phyloP scores from a whole-genome alignment of 2,797 vertebrate species.

The Aplochiton taeniatus region DNA sequence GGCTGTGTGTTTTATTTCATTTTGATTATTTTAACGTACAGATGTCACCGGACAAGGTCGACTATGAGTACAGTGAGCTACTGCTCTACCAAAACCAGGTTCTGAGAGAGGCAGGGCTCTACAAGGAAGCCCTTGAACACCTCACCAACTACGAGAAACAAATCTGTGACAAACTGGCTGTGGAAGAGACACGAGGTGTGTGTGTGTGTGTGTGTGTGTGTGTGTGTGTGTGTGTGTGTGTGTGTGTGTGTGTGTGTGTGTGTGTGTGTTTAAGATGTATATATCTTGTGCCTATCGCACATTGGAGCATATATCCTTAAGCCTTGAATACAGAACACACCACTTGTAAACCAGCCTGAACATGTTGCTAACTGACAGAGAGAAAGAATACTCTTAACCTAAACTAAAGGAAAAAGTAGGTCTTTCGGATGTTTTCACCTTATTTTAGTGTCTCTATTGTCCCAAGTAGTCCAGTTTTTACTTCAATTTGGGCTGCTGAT shows the following conservation, averaged over 20 bases:
- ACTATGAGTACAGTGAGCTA: constrained; percentile 94
- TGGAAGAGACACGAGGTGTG: constrained; percentile 91
- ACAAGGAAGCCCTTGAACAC: constrained; percentile 92
- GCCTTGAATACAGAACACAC: too few species aligned
- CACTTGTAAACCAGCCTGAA: too few species aligned
- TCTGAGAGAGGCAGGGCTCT: constrained; percentile 88
- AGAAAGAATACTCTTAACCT: too few species aligned
- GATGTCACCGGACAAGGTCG: constrained; percentile 95
- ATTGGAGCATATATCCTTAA: too few species aligned
- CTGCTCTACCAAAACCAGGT: constrained; percentile 95
- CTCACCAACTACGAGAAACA: constrained; percentile 93
- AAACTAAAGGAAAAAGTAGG: too few species aligned
- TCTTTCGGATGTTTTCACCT: too few species aligned
- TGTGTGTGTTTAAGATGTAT: neutral
- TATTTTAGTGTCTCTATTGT: too few species aligned
- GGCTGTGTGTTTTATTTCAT: neutral
- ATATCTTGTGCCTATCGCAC: neutral
- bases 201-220: neutral
- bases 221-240: neutral
- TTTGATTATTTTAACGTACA: too few species aligned
- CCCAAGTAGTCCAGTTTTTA: too few species aligned
- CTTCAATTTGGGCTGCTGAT: too few species aligned
- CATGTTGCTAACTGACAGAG: too few species aligned
- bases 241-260: neutral
- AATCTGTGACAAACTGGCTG: constrained; percentile 94